phyloP scores from a whole-genome alignment of 2,888 invertebrate genomes.

The Electrophaes corylata region DNA sequence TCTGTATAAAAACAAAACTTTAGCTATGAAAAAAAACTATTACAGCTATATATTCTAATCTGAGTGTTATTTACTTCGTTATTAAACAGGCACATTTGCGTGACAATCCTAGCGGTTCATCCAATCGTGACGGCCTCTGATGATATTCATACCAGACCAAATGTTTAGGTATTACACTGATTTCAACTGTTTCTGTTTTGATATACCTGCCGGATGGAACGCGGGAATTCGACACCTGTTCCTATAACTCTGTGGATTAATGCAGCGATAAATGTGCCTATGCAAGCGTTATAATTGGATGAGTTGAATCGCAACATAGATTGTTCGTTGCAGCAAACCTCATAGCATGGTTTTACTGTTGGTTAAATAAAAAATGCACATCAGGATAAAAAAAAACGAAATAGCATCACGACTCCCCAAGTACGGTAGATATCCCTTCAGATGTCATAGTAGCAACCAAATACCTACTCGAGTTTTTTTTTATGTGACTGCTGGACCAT shows the following conservation, averaged over 20 bases:
- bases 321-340: background rate
- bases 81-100: conserved; percentile 19
- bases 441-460: no score
- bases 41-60: background rate
- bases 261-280: conserved; percentile 30
- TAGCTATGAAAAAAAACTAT: no score
- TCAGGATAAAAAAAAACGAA: background rate
- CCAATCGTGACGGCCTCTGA: conserved; percentile 74
- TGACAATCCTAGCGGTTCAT: conserved; percentile 59
- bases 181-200: conserved; percentile 56
- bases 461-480: no score
- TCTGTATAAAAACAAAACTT: no score
- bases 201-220: conserved; percentile 46
- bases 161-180: conserved; percentile 70
- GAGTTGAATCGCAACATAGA: conserved; percentile 13
- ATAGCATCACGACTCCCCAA: no score
- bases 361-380: background rate
- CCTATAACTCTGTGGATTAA: conserved; percentile 34
- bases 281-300: conserved; percentile 28
- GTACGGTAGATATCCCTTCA: no score
- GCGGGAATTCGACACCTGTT: conserved; percentile 31
- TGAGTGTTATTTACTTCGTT: background rate
- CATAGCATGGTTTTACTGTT: background rate
- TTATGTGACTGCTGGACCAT: no score
- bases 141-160: conserved; percentile 80